Evolutionary conservation across 2,113 vertebrate genomes (phyloP).

Genomic region (Burhinus bistriatus): DNA sequence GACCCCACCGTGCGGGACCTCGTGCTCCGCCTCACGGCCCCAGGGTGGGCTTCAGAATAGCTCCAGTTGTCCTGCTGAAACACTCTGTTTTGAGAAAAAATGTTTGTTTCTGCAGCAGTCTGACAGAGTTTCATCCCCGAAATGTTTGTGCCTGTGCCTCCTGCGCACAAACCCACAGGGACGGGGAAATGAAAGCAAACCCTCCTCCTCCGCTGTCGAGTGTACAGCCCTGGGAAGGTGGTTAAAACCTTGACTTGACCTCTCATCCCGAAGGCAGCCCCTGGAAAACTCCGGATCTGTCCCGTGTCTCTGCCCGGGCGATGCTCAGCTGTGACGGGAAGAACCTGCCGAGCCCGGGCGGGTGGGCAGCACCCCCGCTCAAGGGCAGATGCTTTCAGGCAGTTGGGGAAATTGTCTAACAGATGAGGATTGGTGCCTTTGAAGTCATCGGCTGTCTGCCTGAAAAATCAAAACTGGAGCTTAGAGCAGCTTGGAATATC

Average conservation of each 20-base stretch:
- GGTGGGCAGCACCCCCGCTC: neutral
- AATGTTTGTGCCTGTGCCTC: neutral
- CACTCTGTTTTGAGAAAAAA: neutral
- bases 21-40: neutral
- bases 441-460: neutral
- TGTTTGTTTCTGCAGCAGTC: conserved; percentile 44
- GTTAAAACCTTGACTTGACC: neutral
- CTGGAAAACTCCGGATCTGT: neutral
- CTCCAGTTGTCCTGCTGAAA: conserved; percentile 12
- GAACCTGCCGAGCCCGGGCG: rapidly evolving
- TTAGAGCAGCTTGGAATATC: neutral
- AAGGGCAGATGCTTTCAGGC: neutral
- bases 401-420: neutral
- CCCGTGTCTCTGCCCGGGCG: rapidly evolving
- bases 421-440: neutral
- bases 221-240: neutral
- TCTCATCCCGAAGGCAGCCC: neutral
- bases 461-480: neutral
- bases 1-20: neutral
- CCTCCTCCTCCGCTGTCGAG: neutral
- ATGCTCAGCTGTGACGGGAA: neutral
- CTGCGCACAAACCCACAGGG: neutral
- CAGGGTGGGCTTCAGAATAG: conserved; percentile 19
- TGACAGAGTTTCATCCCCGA: neutral
- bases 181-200: neutral